Conservation (phyloP, 2,113 vertebrate species). For the Abramis brama region DNA sequence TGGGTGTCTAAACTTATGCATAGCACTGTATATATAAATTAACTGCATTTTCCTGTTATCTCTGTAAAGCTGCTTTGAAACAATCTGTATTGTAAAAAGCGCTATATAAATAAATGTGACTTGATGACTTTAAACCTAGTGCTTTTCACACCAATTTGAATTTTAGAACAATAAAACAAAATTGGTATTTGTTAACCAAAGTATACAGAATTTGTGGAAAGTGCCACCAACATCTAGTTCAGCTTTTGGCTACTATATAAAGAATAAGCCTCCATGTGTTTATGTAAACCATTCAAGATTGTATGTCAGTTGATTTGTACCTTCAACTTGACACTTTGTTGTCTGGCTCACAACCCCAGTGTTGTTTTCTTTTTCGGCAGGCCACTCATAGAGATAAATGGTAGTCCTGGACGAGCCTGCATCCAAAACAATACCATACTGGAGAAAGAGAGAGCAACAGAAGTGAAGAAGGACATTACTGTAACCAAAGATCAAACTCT, state of each 20-base stretch:
- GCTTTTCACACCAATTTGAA: not conserved
- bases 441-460: conserved; percentile 30
- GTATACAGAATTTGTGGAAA: not conserved
- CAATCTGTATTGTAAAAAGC: too few species aligned
- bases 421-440: conserved; percentile 95
- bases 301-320: conserved; percentile 69
- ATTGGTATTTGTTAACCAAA: too few species aligned
- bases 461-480: not conserved
- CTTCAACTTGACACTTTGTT: conserved; percentile 80
- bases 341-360: conserved; percentile 88
- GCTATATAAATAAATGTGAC: too few species aligned
- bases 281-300: not conserved
- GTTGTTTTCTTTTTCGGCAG: conserved; percentile 91
- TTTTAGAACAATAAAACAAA: too few species aligned
- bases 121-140: not conserved
- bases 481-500: not conserved
- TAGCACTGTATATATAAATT: too few species aligned
- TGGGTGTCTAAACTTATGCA: too few species aligned
- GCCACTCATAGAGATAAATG: conserved; percentile 94
- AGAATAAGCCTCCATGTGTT: not conserved
- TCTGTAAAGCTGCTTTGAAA: too few species aligned
- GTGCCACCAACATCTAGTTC: not conserved
- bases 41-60: too few species aligned
- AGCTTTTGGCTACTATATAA: not conserved
- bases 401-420: conserved; percentile 93